Base-by-base conservation (phyloP, 2,113 vertebrate genomes). In the Archocentrus centrarchus region DNA sequence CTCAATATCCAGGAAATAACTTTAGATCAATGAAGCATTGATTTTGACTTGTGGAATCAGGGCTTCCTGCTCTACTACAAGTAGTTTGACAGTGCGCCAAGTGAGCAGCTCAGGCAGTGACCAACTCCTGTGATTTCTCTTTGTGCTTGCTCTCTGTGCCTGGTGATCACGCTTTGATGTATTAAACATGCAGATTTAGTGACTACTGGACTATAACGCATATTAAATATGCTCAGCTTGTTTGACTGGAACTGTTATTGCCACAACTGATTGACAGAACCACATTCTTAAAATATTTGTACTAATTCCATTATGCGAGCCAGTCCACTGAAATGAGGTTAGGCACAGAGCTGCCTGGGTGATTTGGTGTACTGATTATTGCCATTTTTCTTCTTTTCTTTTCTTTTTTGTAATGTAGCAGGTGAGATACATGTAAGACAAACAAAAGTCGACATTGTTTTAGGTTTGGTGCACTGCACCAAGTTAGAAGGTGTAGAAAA, bases 201-300 rank as follows among this genome's bases (percentile, higher is more conserved):
- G 78, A 85, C 83, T 22, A 44, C 75, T 41, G 39, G 73, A 77
- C 75, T 83, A 47, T 64, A 77, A 80, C 77, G 47, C 64, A 35
- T 41, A 87, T 87, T 88, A 88, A 58, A 37, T 83, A 66, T 30
- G 68, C 86, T 82, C 27, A 18, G 57, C 81, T 86, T 80, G 75
- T 92, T 84, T 82, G 73, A 70, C 89, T 83, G 57, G 37, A 79
- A 86, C 90, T 89, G 91, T 92, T 92, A 93, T 92, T 81, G 82
- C 92, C 84, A 77, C 84, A 77, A 89, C 79, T 89, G 91, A 91
- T 92, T 84, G 92, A 92, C 87, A 85, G 89, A 93, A 87, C 82
- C 70, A 41, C 92, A 94, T 94, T 94, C 93, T 84, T 94, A 75
- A 87, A 91, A 94, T 94, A 84, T 91, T 93, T 94, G 70, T 59